Percentiles rank a stretch among this genome's conserved stretches.
These are phyloP conservation scores for Apantesis nais DNA, from an alignment of 2,888 invertebrate species.

Conservation along the genomic window DNA sequence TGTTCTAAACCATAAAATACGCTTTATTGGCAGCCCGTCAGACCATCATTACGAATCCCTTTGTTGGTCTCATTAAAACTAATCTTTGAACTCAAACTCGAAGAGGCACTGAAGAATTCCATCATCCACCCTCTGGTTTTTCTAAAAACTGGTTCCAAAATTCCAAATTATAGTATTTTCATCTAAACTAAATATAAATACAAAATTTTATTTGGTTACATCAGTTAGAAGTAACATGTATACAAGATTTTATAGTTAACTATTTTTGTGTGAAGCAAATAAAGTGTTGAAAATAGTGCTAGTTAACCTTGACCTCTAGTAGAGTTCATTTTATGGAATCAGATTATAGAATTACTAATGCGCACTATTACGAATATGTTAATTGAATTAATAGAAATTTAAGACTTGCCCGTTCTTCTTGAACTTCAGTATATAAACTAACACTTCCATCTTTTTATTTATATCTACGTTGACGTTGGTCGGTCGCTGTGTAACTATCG, in stretches of 20 bases:
- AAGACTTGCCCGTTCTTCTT: neutral
- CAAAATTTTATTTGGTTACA: neutral
- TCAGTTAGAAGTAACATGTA: neutral
- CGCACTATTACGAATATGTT: neutral
- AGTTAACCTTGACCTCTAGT: neutral
- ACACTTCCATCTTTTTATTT: constrained; percentile 7
- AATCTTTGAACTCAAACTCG: neutral
- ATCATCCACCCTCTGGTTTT: neutral
- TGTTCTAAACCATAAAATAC: neutral
- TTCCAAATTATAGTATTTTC: neutral
- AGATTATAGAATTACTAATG: too few species aligned
- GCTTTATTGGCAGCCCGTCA: neutral
- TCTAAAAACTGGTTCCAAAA: neutral
- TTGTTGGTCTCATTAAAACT: neutral
- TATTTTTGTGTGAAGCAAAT: neutral
- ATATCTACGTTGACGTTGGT: constrained; percentile 35
- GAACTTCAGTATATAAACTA: neutral
- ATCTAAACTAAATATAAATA: neutral
- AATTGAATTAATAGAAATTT: neutral
- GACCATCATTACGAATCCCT: neutral
- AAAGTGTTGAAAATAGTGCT: neutral
- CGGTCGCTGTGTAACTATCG: constrained; percentile 57
- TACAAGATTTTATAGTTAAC: neutral
- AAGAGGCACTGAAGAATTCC: neutral
- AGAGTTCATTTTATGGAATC: neutral